phyloP scores from a whole-genome alignment of 92 coral and sea anemone species.

The Zoanthus sansibaricus region DNA sequence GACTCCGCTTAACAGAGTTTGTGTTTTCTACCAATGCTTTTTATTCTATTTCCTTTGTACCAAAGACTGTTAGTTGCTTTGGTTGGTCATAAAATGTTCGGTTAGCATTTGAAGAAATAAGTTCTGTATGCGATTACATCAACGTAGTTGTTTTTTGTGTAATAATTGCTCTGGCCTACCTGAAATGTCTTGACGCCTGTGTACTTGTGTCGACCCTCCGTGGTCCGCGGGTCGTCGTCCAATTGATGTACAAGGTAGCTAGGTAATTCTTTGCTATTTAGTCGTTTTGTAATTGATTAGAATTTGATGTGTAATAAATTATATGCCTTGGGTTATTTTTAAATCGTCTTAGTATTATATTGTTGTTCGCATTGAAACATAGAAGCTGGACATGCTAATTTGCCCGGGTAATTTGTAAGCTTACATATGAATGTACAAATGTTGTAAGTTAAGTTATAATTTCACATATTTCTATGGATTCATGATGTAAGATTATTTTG shows the following conservation, averaged over 20 bases:
- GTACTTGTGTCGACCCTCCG: constrained; percentile 16
- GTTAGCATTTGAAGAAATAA: constrained; percentile 14
- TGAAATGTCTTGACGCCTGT: constrained; percentile 14
- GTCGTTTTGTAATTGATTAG: constrained; percentile 5
- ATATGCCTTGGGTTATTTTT: constrained; percentile 14
- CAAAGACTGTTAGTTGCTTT: constrained; percentile 11
- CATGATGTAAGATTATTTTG: constrained; percentile 9
- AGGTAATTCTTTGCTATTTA: constrained; percentile 5
- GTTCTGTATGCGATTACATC: constrained; percentile 16
- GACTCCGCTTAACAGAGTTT: constrained; percentile 24
- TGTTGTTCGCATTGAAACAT: constrained; percentile 14
- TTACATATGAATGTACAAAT: constrained; percentile 11
- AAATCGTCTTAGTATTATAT: constrained; percentile 7
- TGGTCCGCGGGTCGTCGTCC: constrained; percentile 18
- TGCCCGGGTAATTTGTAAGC: constrained; percentile 12
- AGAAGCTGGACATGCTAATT: constrained; percentile 14
- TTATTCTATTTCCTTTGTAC: constrained; percentile 4
- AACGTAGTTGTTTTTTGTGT: constrained; percentile 15
- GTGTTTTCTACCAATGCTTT: constrained; percentile 5
- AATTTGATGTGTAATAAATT: neutral
- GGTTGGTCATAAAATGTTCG: constrained; percentile 7
- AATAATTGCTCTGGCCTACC: constrained; percentile 17
- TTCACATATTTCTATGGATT: constrained; percentile 11
- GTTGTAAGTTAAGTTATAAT: constrained; percentile 7
- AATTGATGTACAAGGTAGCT: constrained; percentile 13